Base-by-base conservation (phyloP, 2,888 invertebrate species). In the Cosmopolites sordidus region DNA sequence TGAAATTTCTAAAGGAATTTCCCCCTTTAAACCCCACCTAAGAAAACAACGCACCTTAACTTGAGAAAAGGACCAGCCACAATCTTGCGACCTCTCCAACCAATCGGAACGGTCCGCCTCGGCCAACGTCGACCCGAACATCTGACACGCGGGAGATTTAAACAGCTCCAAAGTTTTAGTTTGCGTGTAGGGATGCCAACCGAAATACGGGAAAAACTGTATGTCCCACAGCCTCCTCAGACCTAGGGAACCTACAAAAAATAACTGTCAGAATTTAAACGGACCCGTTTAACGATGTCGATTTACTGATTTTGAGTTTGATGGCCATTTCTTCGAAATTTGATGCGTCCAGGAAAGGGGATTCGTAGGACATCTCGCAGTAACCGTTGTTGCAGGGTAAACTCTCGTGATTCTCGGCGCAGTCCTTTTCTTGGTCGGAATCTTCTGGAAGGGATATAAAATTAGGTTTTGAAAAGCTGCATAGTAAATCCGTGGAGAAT, bases 131-230 rank as follows among this genome's bases (percentile, higher is more conserved):
- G 65, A 61, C 40, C 70, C 59, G 43, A 67, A 66, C 52, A 68
- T 58, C 54, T 68, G 68, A 38, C 64, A 64, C 29, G 65, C 60
- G 3, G 69, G 66, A 4, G 71, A 67, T 54, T 68, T 69, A 56
- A 64, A 63, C 30, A 69, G 51, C 39, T 64, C 59, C 1, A 67
- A 22, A 15, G 49, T 37, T 16, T 43, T 39, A 8, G 46, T 18
- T 17, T 40, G 49, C 14, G 43, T 29, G 9, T 37, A 30, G 9
- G 50, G 56, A 15, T 41, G 48, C 48, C 48, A 48, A 8, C 41
- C 51, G 33, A 48, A 56, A 17, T 42, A 49, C 6, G 46, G 46
- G 42, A 38, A 49, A 27, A 40, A 44, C 14, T 51, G 18, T 3
- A 47, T 18, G 44, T 51, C 48, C 56, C 56, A 56, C 3, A 56